Evolutionary conservation across 2,888 invertebrate genomes (phyloP).

Genomic region (Malthinus seriepunctatus): DNA sequence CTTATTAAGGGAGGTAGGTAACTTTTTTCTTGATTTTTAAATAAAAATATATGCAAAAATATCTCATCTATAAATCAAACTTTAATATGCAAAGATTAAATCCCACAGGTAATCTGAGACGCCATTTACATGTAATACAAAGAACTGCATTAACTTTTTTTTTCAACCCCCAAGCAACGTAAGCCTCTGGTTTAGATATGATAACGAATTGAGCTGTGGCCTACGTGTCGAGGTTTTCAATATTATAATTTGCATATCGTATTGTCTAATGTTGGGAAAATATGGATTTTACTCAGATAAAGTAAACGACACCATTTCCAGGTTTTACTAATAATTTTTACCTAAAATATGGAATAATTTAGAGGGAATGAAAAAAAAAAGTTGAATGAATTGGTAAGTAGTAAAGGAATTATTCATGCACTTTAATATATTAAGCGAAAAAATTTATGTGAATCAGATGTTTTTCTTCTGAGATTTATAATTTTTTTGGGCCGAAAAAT

Average conservation of each 20-base stretch:
- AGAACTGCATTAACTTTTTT: constrained; percentile 30
- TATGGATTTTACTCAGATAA: constrained; percentile 27
- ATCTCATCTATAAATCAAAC: background rate
- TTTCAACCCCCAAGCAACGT: constrained; percentile 31
- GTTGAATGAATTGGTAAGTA: no score
- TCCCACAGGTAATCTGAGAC: constrained; percentile 42
- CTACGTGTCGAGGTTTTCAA: constrained; percentile 36
- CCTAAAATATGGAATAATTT: background rate
- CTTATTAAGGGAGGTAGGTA: background rate
- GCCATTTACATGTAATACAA: constrained; percentile 38
- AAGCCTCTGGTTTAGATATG: constrained; percentile 35
- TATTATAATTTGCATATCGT: constrained; percentile 24
- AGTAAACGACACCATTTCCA: background rate
- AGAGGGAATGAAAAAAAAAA: background rate
- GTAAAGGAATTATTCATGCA: no score
- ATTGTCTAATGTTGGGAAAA: constrained; percentile 28
- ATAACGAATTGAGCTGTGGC: constrained; percentile 43
- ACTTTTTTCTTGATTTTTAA: background rate
- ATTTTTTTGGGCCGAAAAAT: no score
- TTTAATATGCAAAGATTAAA: constrained; percentile 8
- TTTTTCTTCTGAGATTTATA: no score
- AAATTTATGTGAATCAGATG: no score
- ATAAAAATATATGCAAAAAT: background rate
- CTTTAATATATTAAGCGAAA: no score
- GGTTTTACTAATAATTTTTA: constrained; percentile 11